phyloP scores from a whole-genome alignment of 2,888 invertebrate species.

The Steinernema scapterisci region DNA sequence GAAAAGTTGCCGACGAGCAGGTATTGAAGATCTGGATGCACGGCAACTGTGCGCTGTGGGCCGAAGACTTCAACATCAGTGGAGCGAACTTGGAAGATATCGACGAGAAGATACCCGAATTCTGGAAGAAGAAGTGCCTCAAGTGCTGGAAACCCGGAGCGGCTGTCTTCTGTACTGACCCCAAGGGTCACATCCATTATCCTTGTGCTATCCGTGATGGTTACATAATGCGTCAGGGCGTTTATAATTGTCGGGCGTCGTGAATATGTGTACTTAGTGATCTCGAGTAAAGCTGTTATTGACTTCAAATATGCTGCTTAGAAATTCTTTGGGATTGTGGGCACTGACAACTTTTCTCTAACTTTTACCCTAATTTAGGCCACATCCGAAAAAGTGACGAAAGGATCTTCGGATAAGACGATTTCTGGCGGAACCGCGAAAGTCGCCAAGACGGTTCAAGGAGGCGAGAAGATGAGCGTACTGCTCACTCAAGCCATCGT shows the following conservation, averaged over 20 bases:
- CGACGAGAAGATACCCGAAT: constrained; percentile 5
- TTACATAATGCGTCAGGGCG: background rate
- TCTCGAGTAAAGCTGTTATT: background rate
- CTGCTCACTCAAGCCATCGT: constrained; percentile 38
- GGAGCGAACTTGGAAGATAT: background rate
- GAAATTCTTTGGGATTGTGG: no score
- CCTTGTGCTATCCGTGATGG: constrained; percentile 4
- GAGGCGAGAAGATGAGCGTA: constrained; percentile 30
- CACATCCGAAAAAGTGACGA: background rate
- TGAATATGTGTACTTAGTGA: background rate
- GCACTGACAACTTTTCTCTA: background rate
- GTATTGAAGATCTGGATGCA: constrained; percentile 20
- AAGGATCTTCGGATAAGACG: background rate
- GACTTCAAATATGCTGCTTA: background rate
- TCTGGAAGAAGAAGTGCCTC: background rate
- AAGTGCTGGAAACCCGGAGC: background rate
- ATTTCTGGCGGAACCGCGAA: constrained; percentile 12
- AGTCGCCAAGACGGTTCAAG: constrained; percentile 5
- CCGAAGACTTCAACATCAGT: background rate
- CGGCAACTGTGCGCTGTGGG: background rate
- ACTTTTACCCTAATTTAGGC: background rate
- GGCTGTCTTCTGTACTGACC: background rate
- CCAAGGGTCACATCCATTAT: constrained; percentile 1
- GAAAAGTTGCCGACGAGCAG: background rate
- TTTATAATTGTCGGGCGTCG: background rate